Evolutionary conservation across 1,140 invertebrate species (phyloP).

Genomic region (Vollenhovia emeryi): DNA sequence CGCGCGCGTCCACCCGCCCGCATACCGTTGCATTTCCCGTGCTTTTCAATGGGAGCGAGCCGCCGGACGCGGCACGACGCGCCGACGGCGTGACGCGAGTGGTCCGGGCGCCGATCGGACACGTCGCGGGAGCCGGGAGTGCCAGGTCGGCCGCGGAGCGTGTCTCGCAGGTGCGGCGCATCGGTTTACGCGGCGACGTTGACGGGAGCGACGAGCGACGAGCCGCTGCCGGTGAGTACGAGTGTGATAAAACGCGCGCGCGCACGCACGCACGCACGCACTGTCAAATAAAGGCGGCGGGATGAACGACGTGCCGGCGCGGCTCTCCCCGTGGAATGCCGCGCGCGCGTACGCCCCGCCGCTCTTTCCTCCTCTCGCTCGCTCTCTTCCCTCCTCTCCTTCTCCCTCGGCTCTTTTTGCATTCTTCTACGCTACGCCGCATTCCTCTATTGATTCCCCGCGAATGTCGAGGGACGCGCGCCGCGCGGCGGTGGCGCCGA

Average conservation of each 20-base stretch:
- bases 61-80: conserved; percentile 33
- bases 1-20: conserved; percentile 78
- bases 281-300: conserved; percentile 38
- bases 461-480: conserved; percentile 67
- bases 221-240: conserved; percentile 44
- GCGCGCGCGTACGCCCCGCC: conserved; percentile 57
- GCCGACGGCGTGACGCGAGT: conserved; percentile 45
- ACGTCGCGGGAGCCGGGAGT: conserved; percentile 26
- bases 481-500: conserved; percentile 43
- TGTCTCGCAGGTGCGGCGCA: not conserved
- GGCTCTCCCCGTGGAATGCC: conserved; percentile 62
- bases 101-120: conserved; percentile 40
- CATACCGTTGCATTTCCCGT: conserved; percentile 81
- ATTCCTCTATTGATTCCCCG: conserved; percentile 84
- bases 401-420: not conserved
- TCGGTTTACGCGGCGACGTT: not conserved
- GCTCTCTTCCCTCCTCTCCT: not conserved
- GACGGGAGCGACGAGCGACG: not conserved
- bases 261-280: too few relatives aligned
- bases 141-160: too few relatives aligned
- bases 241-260: not conserved
- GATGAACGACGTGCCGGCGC: conserved; percentile 52
- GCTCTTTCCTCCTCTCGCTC: too few relatives aligned
- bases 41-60: conserved; percentile 80
- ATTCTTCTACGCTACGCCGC: conserved; percentile 81